Base-by-base conservation (phyloP, 2,888 invertebrate genomes). In the Idaea aversata region DNA sequence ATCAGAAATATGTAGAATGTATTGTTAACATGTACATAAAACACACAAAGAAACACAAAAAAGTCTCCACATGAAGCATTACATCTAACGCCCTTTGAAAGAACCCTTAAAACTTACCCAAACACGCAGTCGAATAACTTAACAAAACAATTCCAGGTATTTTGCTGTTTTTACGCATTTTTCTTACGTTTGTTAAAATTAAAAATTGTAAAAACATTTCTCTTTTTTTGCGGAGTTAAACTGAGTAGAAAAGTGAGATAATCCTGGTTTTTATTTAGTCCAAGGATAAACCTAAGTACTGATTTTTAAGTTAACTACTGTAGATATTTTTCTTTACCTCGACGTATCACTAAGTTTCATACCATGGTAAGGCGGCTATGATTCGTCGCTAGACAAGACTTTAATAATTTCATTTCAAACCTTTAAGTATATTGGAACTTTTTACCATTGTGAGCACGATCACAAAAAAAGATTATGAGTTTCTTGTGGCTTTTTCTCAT, bases 111-210 rank as follows among this genome's bases (percentile, higher is more conserved):
- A 25, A 34, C 34, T 34, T 15, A 15, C 15, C 34, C 34, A 60
- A 60, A 60, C 34, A 60, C 15, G 13, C 35, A 60, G 34, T 25
- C 35, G 34, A 60, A 60, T 34, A 25, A 60, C 34, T 15, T 25
- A 34, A 25, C 60, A 60, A 34, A 34, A 60, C 15, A 60, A 60
- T 60, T 60, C 60, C 60, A 47, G 47, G 10, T 13, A 47, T 47
- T 47, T 47, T 10, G 47, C 2, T 47, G 47, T 7, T 47, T 47
- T 47, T 47, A 47, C 47, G 47, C 47, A 47, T 47, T 47, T 47
- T 47, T 47, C 47, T 47, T 47, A 13, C 47, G 10, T 47, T 47
- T 47, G 47, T 7, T 47, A 47, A 47, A 7, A 47, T 47, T 47
- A 47, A 47, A 47, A 47, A 13, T 47, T 47, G 47, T 47, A 47